A percentile compares a stretch with the other conserved stretches of the same genome.
These are phyloP conservation scores for Pseudochaenichthys georgianus DNA, from an alignment of 2,797 vertebrate genomes.

Conservation along the genomic window DNA sequence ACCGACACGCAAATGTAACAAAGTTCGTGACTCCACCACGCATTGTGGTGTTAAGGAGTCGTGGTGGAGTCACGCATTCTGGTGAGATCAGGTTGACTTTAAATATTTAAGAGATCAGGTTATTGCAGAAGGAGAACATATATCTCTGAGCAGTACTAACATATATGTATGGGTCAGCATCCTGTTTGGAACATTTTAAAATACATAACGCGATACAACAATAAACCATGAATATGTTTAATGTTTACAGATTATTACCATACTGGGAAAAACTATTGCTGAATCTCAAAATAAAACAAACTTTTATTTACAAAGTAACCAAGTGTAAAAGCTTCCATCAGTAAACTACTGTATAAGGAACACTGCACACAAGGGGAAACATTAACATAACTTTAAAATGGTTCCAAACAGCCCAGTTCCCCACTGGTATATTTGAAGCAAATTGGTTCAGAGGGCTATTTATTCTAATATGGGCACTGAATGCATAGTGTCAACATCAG, in stretches of 20 bases:
- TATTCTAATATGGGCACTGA: conserved; percentile 56
- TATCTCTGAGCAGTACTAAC: not conserved
- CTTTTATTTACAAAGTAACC: conserved; percentile 3
- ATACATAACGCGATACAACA: not conserved
- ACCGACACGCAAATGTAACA: too few relatives aligned
- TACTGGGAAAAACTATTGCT: not conserved
- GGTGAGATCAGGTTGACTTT: too few relatives aligned
- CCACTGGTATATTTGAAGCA: conserved; percentile 42
- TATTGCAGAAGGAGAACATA: conserved; percentile 11
- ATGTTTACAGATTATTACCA: not conserved
- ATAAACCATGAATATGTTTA: not conserved
- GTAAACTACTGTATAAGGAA: not conserved
- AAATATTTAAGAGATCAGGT: conserved; percentile 8
- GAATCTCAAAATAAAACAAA: conserved; percentile 1
- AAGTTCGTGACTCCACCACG: too few relatives aligned
- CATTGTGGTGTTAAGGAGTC: too few relatives aligned
- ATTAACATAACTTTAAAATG: conserved; percentile 49
- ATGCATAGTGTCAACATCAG: conserved; percentile 43
- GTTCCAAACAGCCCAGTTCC: conserved; percentile 35
- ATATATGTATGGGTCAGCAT: not conserved
- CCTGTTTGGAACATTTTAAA: conserved; percentile 1
- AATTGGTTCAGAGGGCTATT: conserved; percentile 60
- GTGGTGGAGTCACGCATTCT: too few relatives aligned
- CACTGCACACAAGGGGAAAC: conserved; percentile 26
- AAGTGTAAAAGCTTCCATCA: not conserved